A percentile compares a stretch with the other conserved stretches of the same genome.
Evolutionary conservation across 2,113 vertebrate genomes (phyloP).

Genomic region (Misgurnus mizolepis): DNA sequence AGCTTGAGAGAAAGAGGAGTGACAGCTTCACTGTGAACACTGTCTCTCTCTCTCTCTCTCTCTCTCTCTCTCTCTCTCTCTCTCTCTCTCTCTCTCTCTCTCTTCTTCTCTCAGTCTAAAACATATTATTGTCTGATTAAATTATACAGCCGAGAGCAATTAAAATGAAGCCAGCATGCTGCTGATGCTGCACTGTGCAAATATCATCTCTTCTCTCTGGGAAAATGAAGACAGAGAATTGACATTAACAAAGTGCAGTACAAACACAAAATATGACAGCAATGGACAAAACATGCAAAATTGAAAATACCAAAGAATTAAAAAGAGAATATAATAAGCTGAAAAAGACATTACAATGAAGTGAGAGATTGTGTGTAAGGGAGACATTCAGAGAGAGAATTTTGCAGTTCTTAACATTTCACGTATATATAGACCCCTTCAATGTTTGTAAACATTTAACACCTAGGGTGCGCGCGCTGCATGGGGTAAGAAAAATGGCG

Average conservation of each 20-base stretch:
- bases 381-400: not conserved
- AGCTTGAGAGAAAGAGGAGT: no score
- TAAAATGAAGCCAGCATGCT: constrained; percentile 44
- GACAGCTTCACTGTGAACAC: no score
- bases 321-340: constrained; percentile 31
- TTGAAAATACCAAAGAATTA: constrained; percentile 36
- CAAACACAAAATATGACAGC: constrained; percentile 32
- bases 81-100: not conserved
- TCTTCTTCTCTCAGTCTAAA: constrained; percentile 31
- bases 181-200: constrained; percentile 51
- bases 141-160: constrained; percentile 47
- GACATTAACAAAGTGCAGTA: constrained; percentile 47
- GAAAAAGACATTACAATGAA: not conserved
- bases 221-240: constrained; percentile 52
- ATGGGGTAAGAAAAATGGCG: no score
- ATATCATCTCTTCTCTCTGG: constrained; percentile 52
- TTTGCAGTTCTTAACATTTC: no score
- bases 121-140: constrained; percentile 47
- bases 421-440: no score
- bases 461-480: no score
- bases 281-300: constrained; percentile 23
- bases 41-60: no score
- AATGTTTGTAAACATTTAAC: no score
- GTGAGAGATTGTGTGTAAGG: not conserved
- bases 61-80: no score